Base-by-base conservation (phyloP, 2,113 vertebrate species). In the Sterrhoptilus dennistouni region DNA sequence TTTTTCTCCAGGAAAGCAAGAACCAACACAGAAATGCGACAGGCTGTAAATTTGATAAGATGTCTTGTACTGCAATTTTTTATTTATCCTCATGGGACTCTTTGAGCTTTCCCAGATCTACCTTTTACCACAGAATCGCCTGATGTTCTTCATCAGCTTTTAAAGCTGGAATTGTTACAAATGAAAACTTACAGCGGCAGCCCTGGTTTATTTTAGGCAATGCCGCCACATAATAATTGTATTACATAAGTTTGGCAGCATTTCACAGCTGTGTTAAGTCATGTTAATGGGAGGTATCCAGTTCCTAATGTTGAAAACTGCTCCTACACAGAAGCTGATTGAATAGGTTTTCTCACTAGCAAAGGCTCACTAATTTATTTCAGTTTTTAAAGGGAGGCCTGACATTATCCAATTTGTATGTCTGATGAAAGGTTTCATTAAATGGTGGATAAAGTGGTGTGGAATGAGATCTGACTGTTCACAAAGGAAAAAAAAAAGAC, bases 221-320 rank as follows among this genome's bases (percentile, higher is more conserved):
- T 92, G 60, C 44, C 0, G 10, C 68, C 81, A 90, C 74, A 60
- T 69, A 81, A 83, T 97, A 92, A 97, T 93, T 89, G 93, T 66
- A 66, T 72, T 96, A 91, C 65, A 84, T 45, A 96, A 86, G 19
- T 94, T 49, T 87, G 91, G 80, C 59, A 96, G 44, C 85, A 80
- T 96, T 96, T 97, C 94, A 96, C 83, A 95, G 85, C 91, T 97
- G 68, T 50, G 69, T 70, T 96, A 95, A 93, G 56, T 96, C 88
- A 82, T 74, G 66, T n/a, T 96, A 94, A 94, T 88, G 80, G 54
- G 78, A 72, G 63, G 84, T 95, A 96, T 96, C 95, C 75, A 92
- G 60, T 96, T 96, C 89, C 96, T 96, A 94, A 96, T 95, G 88
- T 28, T 94, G 89, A 94, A 97, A 96, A 89, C 69, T 83, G 27